Conservation (phyloP, 1,140 invertebrate species). For the Nixonia krombeini region DNA sequence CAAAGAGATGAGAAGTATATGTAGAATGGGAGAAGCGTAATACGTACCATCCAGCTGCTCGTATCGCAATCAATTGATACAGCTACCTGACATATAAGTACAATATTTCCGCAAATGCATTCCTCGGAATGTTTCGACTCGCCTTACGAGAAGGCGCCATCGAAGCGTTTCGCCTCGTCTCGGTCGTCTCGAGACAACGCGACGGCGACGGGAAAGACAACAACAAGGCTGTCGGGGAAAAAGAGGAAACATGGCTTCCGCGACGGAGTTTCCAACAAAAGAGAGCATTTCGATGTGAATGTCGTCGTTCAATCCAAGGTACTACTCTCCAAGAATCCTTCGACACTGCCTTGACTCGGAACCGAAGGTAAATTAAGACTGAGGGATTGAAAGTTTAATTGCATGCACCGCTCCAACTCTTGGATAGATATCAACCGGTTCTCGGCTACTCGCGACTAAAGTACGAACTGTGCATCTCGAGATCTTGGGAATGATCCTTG, state of each 20-base stretch:
- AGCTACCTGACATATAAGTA: no score
- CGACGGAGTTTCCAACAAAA: slow-evolving; percentile 2
- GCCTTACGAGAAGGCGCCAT: background rate
- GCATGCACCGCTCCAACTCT: slow-evolving; percentile 55
- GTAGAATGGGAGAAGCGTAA: no score
- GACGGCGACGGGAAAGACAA: no score
- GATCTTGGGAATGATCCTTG: slow-evolving; percentile 4
- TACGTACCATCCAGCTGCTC: no score
- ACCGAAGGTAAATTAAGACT: slow-evolving; percentile 43
- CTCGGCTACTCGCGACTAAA: slow-evolving; percentile 8
- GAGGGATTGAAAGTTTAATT: slow-evolving; percentile 65
- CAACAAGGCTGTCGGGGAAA: slow-evolving; percentile 1
- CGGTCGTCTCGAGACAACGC: background rate
- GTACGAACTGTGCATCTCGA: background rate
- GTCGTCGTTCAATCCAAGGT: slow-evolving; percentile 8
- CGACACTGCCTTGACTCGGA: slow-evolving; percentile 30
- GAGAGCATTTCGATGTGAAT: slow-evolving; percentile 48
- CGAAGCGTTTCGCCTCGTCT: background rate
- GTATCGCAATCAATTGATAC: no score
- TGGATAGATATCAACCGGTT: slow-evolving; percentile 45
- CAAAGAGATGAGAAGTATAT: no score
- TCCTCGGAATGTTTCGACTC: no score
- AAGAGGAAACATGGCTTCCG: slow-evolving; percentile 4
- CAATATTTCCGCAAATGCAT: no score
- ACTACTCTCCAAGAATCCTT: slow-evolving; percentile 28